These are phyloP conservation scores for Drosophila conformis DNA, from an alignment of 2,888 invertebrate genomes.

Conservation along the genomic window DNA sequence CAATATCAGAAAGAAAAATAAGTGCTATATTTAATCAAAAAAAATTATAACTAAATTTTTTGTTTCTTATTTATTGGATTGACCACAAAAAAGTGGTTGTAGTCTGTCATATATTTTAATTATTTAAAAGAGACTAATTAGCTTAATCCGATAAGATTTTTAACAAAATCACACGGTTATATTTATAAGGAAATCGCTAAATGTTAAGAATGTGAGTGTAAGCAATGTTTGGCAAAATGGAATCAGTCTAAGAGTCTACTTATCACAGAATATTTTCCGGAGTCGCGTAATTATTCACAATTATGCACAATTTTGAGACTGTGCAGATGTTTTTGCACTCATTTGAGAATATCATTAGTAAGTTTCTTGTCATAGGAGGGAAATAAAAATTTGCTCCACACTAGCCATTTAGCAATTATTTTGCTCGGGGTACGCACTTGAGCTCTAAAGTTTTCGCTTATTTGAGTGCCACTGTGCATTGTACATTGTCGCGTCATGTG, in stretches of 20 bases:
- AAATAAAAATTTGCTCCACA: not conserved
- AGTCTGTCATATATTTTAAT: not conserved
- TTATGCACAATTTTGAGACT: not conserved
- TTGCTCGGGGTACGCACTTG: not conserved
- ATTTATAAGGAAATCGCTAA: not conserved
- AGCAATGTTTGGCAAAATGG: not conserved
- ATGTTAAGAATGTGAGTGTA: not conserved
- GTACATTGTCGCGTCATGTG: conserved; percentile 40
- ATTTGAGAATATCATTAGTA: not conserved
- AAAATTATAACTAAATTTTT: not conserved
- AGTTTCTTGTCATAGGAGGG: not conserved
- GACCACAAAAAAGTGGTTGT: not conserved
- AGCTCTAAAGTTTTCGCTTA: not conserved
- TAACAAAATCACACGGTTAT: not conserved
- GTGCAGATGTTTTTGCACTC: not conserved
- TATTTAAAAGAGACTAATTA: not conserved
- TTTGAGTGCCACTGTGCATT: conserved; percentile 31
- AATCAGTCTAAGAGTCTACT: not conserved
- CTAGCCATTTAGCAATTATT: not conserved
- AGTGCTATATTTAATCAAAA: not conserved
- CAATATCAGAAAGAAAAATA: not conserved
- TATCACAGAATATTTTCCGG: not conserved
- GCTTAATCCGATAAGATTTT: not conserved
- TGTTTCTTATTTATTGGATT: not conserved
- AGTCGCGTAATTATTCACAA: not conserved